Percentiles rank a stretch among this genome's conserved stretches.
These are phyloP conservation scores for Lepilemur septentrionalis DNA, from an alignment of 2,797 vertebrate genomes.

Conservation along the genomic window DNA sequence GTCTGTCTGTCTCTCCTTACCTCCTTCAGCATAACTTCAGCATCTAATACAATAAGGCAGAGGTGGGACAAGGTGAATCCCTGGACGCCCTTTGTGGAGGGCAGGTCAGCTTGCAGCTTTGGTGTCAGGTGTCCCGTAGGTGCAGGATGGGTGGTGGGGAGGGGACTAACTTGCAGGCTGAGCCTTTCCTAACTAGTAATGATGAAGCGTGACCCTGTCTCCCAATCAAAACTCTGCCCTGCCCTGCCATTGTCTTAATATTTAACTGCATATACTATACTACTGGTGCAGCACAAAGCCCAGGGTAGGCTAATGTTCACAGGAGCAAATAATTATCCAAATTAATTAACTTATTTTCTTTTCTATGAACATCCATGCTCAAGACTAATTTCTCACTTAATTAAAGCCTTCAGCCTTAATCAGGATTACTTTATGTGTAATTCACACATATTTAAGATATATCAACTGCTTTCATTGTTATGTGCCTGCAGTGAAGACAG, in stretches of 20 bases:
- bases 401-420: slow-evolving; percentile 49
- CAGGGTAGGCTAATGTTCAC: neutral
- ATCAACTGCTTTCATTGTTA: neutral
- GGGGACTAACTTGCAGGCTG: neutral
- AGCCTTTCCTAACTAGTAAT: neutral
- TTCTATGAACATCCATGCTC: slow-evolving; percentile 51
- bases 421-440: neutral
- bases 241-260: neutral
- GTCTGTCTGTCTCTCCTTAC: neutral
- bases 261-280: neutral
- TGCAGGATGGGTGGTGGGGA: slow-evolving; percentile 1
- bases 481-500: neutral
- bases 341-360: slow-evolving; percentile 61
- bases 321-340: slow-evolving; percentile 40
- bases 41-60: neutral
- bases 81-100: neutral
- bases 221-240: neutral
- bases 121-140: neutral
- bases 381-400: slow-evolving; percentile 64
- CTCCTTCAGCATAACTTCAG: neutral
- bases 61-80: neutral
- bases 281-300: neutral
- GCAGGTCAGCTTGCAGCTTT: slow-evolving; percentile 34
- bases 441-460: neutral
- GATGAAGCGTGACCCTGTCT: neutral